Evolutionary conservation across 2,113 vertebrate genomes (phyloP), one percentile per base, ranked within the genome.

Genomic region (Asarcornis scutulata): DNA sequence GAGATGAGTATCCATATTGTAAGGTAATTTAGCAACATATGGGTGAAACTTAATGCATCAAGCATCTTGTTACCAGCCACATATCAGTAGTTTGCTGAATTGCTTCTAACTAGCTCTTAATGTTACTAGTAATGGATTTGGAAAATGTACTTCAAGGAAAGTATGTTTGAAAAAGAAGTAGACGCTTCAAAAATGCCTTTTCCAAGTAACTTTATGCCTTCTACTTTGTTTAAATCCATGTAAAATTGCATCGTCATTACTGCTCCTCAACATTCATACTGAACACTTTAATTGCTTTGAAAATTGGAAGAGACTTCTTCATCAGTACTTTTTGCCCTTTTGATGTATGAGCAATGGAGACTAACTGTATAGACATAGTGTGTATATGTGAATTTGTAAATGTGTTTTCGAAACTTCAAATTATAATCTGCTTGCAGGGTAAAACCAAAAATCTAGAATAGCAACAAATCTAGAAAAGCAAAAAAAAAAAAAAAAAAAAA

Each of bases 321-420:
- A 18, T 77, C n/a, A 48, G 32, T 13, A 22, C 2, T 29, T 46
- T 52, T 80, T 72, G 8, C 31, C 34, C 46, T 77, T 68, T 64
- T 4, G 31, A 38, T 29, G 7, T 67, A n/a, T 29, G 46, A 66
- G 11, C 9, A 44, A 15, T 38, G 7, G 25, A 52, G 15, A 13
- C 11, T 36, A 1, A 23, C 8, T 14, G 4, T 44, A 17, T 40
- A 11, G 2, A 1, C 50, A 20, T 13, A 1, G 9, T n/a, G 7
- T 26, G 11, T 50, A 5, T 63, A 9, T 66, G 2, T 10, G 0
- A 20, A 26, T 14, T 17, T 11, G 3, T n/a, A 11, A 9, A 46
- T n/a, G 10, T 20, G 3, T 63, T 86, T 64, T 56, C 46, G 11
- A 60, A 76, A 79, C 7, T 53, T 64, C 5, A 22, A 12, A 48